A percentile compares a stretch with the other conserved stretches of the same genome.
phyloP scores from a whole-genome alignment of 2,888 invertebrate species.

The Lasioglossum vierecki region DNA sequence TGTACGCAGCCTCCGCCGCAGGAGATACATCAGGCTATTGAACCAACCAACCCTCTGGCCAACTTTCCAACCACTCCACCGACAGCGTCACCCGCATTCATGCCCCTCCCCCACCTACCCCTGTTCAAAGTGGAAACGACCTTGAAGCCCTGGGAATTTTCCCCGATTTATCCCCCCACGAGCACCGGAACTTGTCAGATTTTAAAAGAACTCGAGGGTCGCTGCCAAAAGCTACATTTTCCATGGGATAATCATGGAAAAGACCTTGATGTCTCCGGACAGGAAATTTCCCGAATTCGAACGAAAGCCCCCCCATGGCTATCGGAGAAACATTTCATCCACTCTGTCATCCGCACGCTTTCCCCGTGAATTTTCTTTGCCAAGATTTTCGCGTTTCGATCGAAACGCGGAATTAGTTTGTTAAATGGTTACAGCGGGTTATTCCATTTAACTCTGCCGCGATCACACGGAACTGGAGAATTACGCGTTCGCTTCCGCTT shows the following conservation, averaged over 20 bases:
- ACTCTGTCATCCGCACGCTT: not conserved
- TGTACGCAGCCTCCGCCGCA: not conserved
- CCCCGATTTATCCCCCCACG: not conserved
- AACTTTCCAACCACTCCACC: constrained; percentile 35
- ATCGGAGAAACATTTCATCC: not conserved
- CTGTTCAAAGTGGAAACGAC: constrained; percentile 41
- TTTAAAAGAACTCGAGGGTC: not conserved
- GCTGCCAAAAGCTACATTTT: not conserved
- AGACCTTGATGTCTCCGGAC: not conserved
- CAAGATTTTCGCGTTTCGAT: not conserved
- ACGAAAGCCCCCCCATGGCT: not conserved
- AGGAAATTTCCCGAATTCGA: not conserved
- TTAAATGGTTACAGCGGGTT: not conserved
- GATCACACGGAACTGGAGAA: not conserved
- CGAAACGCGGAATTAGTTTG: not conserved
- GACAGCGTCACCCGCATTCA: not conserved
- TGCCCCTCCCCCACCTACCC: not conserved
- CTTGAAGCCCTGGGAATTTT: constrained; percentile 51
- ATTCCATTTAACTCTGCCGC: not conserved
- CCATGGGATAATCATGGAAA: not conserved
- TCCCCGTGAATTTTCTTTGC: not conserved
- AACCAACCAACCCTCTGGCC: constrained; percentile 23
- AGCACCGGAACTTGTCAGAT: not conserved
- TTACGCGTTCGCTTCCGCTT: not conserved
- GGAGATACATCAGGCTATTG: constrained; percentile 25